Base-by-base conservation (phyloP, 53 echinoderm and acorn worm genomes). In the Astropecten irregularis region DNA sequence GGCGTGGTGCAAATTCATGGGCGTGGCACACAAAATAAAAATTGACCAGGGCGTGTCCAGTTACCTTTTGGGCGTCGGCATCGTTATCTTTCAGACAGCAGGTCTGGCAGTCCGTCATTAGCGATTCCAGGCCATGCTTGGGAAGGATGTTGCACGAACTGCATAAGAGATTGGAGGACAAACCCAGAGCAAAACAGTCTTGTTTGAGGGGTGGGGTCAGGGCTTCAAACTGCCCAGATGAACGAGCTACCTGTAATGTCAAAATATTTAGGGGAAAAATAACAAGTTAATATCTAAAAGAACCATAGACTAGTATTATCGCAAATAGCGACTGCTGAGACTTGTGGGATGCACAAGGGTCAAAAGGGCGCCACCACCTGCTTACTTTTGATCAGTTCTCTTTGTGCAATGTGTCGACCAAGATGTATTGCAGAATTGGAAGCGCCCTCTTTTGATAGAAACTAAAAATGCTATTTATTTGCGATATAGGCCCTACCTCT, bases 131-230 rank as follows among this genome's bases (percentile, higher is more conserved):
- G 16, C 92, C 82, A 66, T 90, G 90, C 10, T 90, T 90, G 36
- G 57, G 57, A 23, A 94, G 86, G 50, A 54, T 77, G 7, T 61
- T 79, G 76, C 99, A 99, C 4, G 89, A 88, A 52, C 99, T 99
- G 40, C 99, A 99, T 10, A 99, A 54, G 1, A 97, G 88, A 73
- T 92, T 92, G 44, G 99, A 92, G 47, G 99, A 95, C 74, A 99
- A 90, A 16, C 99, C 99, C 21, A 56, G 31, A 9, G 82, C 69
- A 3, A 77, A 56, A 62, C 99, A 99, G 42, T 88, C 35, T 21
- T 91, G 93, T 52, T 48, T 47, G 47, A 61, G n/a, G 26, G 79
- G 79, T 62, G 87, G 69, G 23, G 91, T 47, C 15, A 89, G 82
- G 9, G 48, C 68, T 51, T 92, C 95, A 73, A 92, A 46, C 85